Conservation (phyloP, 2,113 vertebrate species). For the Fulica atra region DNA sequence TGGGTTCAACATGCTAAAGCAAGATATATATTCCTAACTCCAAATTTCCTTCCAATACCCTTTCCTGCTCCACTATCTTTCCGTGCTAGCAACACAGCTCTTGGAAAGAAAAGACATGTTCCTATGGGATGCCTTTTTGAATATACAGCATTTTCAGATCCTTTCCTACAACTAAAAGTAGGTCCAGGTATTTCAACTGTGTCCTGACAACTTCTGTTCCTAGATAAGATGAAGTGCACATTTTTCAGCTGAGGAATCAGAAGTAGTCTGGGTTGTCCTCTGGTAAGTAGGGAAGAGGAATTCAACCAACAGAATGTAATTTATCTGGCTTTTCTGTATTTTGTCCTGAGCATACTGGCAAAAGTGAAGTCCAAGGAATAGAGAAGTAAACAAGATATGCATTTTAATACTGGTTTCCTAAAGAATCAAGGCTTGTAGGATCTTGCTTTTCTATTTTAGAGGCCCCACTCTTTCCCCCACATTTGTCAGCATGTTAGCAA, state of each 20-base stretch:
- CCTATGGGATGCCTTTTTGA: not conserved
- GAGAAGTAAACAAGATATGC: rapidly evolving
- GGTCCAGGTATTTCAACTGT: not conserved
- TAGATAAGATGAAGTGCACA: not conserved
- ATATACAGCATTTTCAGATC: not conserved
- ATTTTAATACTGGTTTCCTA: not conserved
- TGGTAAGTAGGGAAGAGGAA: not conserved
- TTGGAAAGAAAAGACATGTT: not conserved
- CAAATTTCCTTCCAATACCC: not conserved
- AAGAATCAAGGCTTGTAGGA: not conserved
- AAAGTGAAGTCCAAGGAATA: not conserved
- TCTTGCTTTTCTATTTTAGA: not conserved
- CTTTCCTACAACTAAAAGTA: not conserved
- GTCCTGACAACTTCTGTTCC: not conserved
- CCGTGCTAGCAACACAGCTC: not conserved
- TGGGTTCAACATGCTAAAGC: not conserved
- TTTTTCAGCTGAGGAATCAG: not conserved
- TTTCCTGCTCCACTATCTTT: not conserved
- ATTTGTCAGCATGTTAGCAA: not conserved
- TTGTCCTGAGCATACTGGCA: not conserved
- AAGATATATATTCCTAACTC: not conserved
- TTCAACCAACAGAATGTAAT: not conserved
- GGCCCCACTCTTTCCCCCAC: rapidly evolving
- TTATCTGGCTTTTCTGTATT: not conserved
- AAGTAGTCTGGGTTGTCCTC: not conserved